Evolutionary conservation across 2,888 invertebrate species (phyloP), one percentile per base, ranked within the genome.

Genomic region (Macrosiphum euphorbiae): DNA sequence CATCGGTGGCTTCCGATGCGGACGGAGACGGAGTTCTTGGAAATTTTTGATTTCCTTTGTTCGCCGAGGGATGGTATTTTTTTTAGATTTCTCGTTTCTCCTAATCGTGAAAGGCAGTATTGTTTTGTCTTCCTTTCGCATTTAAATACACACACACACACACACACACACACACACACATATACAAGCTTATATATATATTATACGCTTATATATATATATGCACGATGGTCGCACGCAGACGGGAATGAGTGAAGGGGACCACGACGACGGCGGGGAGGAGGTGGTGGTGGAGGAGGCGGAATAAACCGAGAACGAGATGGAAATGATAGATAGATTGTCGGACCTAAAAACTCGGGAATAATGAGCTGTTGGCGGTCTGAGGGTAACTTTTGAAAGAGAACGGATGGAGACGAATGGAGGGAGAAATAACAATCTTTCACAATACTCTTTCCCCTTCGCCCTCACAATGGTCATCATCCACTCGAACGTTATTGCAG

Each of bases 271-370:
- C 26, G 47, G n/a, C n/a, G n/a, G 41, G 47, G 41, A 35, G 61
- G 35, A 10, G 41, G 47, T 10, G 44, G 20, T 41, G 58, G 50
- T 16, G 41, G 47, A n/a, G 44, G n/a, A 52, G 58, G 41, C 35
- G 61, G 52, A 67, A 88, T 87, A 90, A 90, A 93, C 88, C 58
- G 88, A 88, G 88, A 52, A 84, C 61, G 50, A 93, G 89, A 90
- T 93, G 85, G 35, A 90, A 90, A 90, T 90, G 93, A 93, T 93
- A 93, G 89, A 93, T 93, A 93, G 93, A 92, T 86, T 52, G 92
- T 92, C 86, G 58, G 92, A 93, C 44, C 93, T 93, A 90, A 93
- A 93, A 93, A 55, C 58, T 58, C 85, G 84, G 89, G 89, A 93
- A 93, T 93, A 93, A 93, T 93, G 90, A 93, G 89, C 89, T 93